These are phyloP conservation scores for Whitmania pigra DNA, from an alignment of 1,140 invertebrate genomes.

Conservation along the genomic window DNA sequence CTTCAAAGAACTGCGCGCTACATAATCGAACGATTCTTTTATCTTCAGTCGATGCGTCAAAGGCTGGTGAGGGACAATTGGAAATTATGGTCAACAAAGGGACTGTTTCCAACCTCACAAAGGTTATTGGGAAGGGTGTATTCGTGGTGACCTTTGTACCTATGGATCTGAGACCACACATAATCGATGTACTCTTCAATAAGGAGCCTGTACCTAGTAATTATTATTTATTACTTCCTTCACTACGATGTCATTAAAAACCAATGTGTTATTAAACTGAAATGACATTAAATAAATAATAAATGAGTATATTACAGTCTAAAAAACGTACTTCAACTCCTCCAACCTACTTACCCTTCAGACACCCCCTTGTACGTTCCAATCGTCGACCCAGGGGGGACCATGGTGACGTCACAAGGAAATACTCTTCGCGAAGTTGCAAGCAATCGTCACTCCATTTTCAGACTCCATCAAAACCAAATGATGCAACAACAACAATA, in stretches of 20 bases:
- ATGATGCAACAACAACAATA: not conserved
- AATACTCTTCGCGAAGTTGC: constrained; percentile 19
- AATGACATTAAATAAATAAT: too few species aligned
- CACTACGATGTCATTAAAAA: too few species aligned
- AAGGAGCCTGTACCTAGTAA: constrained; percentile 80
- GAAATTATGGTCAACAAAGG: constrained; percentile 90
- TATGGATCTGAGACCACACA: constrained; percentile 76
- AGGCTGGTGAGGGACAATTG: constrained; percentile 92
- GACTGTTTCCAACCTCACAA: constrained; percentile 86
- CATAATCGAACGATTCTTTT: not conserved
- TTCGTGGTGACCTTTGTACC: constrained; percentile 85
- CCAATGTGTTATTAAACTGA: too few species aligned
- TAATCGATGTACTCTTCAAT: constrained; percentile 97
- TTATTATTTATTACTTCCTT: constrained; percentile 15
- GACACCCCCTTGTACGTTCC: constrained; percentile 19
- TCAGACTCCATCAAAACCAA: constrained; percentile 21
- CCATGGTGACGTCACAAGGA: constrained; percentile 17
- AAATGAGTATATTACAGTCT: too few species aligned
- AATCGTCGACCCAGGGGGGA: constrained; percentile 20
- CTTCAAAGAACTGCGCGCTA: too few species aligned
- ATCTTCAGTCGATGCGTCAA: constrained; percentile 88
- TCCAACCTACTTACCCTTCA: not conserved
- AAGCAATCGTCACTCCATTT: constrained; percentile 21
- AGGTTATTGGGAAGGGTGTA: constrained; percentile 82
- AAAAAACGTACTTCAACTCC: too few species aligned